Conservation (phyloP, 2,113 vertebrate genomes). For the Eptatretus burgeri region DNA sequence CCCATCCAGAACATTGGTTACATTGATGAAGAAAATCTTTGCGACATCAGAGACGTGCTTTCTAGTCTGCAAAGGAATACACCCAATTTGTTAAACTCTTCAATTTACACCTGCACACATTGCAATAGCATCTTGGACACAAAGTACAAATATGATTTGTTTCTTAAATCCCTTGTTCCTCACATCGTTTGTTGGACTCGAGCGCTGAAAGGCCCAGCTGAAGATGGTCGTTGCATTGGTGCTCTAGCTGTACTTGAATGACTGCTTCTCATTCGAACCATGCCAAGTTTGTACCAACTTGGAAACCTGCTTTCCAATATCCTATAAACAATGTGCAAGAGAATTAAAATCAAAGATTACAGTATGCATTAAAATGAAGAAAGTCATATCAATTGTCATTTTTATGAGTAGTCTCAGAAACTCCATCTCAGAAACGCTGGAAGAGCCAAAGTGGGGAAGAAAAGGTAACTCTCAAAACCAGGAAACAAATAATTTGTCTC, state of each 20-base stretch:
- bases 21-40: slow-evolving; percentile 54
- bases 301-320: slow-evolving; percentile 59
- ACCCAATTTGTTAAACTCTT: neutral
- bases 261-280: slow-evolving; percentile 45
- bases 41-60: slow-evolving; percentile 13
- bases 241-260: slow-evolving; percentile 49
- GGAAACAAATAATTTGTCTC: too few species aligned
- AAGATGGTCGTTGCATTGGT: slow-evolving; percentile 66
- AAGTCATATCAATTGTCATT: too few species aligned
- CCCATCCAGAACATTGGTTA: slow-evolving; percentile 49
- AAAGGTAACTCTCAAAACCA: too few species aligned
- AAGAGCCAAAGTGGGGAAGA: too few species aligned
- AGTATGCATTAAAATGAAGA: too few species aligned
- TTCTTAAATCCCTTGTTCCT: slow-evolving; percentile 15
- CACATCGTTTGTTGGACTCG: slow-evolving; percentile 53
- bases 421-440: too few species aligned
- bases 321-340: slow-evolving; percentile 18
- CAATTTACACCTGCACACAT: neutral
- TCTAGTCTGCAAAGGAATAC: neutral
- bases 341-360: too few species aligned
- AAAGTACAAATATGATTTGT: slow-evolving; percentile 7
- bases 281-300: slow-evolving; percentile 81
- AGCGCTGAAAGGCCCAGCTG: slow-evolving; percentile 92
- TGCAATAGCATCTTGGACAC: neutral
- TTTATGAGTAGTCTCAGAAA: too few species aligned